Conservation (phyloP, 1,140 invertebrate species). For the Mactra quadrangularis region DNA sequence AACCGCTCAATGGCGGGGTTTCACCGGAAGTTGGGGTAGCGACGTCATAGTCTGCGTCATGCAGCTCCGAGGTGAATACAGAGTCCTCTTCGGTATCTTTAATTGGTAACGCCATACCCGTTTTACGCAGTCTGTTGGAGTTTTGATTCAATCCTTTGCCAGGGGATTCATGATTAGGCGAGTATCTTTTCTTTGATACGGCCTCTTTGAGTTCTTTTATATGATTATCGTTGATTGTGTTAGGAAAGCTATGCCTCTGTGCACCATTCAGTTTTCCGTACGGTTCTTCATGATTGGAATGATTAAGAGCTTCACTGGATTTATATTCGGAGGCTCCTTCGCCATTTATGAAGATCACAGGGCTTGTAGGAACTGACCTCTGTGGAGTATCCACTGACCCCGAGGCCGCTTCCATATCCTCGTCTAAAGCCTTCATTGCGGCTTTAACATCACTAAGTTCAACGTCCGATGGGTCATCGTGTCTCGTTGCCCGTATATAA, state of each 20-base stretch:
- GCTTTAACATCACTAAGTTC: slow-evolving; percentile 32
- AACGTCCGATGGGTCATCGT: slow-evolving; percentile 45
- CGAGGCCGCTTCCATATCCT: background rate
- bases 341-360: slow-evolving; percentile 36
- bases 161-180: slow-evolving; percentile 21
- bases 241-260: background rate
- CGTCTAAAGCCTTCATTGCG: slow-evolving; percentile 33
- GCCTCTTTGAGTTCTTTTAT: slow-evolving; percentile 68
- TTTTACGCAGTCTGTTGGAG: slow-evolving; percentile 16
- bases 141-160: background rate
- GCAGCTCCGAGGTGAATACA: slow-evolving; percentile 18
- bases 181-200: slow-evolving; percentile 59
- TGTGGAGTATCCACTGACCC: background rate
- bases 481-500: slow-evolving; percentile 75
- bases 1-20: background rate
- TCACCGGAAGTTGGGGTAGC: slow-evolving; percentile 42
- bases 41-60: slow-evolving; percentile 18
- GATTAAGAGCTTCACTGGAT: background rate
- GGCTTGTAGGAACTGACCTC: slow-evolving; percentile 18
- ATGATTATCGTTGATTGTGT: slow-evolving; percentile 56
- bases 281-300: slow-evolving; percentile 25
- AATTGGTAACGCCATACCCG: slow-evolving; percentile 6
- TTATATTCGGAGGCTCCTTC: slow-evolving; percentile 20
- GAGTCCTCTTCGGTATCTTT: slow-evolving; percentile 43
- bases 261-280: slow-evolving; percentile 35